Evolutionary conservation across 2,797 vertebrate species (phyloP).

Genomic region (Karalla daura): DNA sequence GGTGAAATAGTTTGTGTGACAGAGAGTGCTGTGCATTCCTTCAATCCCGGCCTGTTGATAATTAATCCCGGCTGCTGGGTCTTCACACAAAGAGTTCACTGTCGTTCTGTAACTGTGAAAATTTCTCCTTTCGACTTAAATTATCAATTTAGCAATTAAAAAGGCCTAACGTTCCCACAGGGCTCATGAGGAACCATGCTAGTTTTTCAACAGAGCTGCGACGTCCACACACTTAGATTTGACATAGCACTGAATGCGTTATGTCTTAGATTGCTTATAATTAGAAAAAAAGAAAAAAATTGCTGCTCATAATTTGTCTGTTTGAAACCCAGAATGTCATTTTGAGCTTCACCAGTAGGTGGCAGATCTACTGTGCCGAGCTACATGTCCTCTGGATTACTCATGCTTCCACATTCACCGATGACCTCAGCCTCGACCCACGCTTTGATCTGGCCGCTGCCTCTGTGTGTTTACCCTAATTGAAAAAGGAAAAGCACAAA

Average conservation of each 20-base stretch:
- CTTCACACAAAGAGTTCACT: background rate
- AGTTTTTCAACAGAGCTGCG: background rate
- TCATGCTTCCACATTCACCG: too few species aligned
- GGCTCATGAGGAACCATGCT: background rate
- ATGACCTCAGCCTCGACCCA: background rate
- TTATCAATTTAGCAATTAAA: background rate
- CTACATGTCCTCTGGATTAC: too few species aligned
- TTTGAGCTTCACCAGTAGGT: conserved; percentile 44
- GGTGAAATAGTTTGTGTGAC: background rate
- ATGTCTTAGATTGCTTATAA: background rate
- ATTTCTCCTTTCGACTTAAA: background rate
- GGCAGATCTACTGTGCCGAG: conserved; percentile 35
- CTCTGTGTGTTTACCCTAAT: background rate
- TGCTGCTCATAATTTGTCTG: background rate
- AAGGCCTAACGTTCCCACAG: background rate
- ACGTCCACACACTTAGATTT: background rate
- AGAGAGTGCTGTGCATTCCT: background rate
- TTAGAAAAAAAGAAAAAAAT: background rate
- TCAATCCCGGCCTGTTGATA: background rate
- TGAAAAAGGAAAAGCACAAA: background rate
- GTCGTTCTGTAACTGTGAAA: background rate
- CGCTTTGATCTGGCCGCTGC: background rate
- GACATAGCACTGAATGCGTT: too few species aligned
- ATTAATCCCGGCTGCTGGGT: background rate
- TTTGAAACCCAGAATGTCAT: background rate